Evolutionary conservation across 64 coral and sea anemone species (phyloP).

Genomic region (Exaiptasia diaphana): DNA sequence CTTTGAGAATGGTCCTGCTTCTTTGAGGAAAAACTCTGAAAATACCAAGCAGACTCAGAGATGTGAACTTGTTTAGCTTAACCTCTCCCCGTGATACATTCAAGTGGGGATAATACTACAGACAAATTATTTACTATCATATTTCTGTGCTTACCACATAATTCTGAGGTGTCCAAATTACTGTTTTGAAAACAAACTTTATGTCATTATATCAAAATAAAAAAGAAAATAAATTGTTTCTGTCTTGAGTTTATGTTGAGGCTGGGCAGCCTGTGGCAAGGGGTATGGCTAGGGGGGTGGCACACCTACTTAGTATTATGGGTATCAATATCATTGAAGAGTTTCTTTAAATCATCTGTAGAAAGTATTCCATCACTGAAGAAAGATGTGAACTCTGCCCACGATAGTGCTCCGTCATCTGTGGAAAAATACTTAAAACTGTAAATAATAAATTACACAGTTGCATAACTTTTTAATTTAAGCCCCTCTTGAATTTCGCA

Average conservation of each 20-base stretch:
- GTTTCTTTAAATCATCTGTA: conserved; percentile 47
- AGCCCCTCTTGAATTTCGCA: too few species aligned
- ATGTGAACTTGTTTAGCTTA: neutral
- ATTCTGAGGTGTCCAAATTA: conserved; percentile 73
- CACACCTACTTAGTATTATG: conserved; percentile 66
- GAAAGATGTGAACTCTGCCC: conserved; percentile 59
- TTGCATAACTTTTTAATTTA: too few species aligned
- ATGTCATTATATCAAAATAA: too few species aligned
- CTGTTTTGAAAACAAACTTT: conserved; percentile 35
- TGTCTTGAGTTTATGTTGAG: too few species aligned
- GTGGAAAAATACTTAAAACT: neutral
- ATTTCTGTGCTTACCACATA: conserved; percentile 56
- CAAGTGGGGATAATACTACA: neutral
- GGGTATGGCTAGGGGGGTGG: too few species aligned
- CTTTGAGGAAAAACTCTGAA: conserved; percentile 78
- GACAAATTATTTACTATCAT: neutral
- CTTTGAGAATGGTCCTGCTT: conserved; percentile 71
- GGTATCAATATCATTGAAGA: conserved; percentile 69
- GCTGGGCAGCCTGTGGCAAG: too few species aligned
- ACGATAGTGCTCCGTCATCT: conserved; percentile 68
- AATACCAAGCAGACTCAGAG: too few species aligned
- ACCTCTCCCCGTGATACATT: neutral
- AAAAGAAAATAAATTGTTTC: too few species aligned
- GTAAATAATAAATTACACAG: neutral
- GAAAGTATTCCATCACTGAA: conserved; percentile 79